Evolutionary conservation across 2,888 invertebrate genomes (phyloP).

Genomic region (Stenodera caucasica): DNA sequence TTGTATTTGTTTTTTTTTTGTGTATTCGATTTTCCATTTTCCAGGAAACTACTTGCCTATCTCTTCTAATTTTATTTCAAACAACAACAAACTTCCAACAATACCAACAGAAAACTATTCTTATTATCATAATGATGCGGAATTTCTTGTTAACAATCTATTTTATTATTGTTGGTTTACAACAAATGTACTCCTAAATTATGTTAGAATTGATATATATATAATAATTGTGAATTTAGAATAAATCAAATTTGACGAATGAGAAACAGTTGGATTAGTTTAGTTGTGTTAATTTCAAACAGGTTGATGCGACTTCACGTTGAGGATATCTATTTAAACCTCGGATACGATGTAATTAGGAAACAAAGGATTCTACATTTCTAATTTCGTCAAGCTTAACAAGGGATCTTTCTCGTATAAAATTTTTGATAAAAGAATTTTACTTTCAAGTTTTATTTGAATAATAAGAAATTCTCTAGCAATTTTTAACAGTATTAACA

Average conservation of each 20-base stretch:
- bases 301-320: slow-evolving; percentile 16
- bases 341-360: slow-evolving; percentile 23
- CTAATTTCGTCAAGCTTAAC: slow-evolving; percentile 24
- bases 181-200: too few species aligned
- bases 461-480: background rate
- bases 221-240: background rate
- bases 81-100: background rate
- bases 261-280: background rate
- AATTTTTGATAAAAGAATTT: background rate
- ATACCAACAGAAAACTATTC: background rate
- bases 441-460: background rate
- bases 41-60: background rate
- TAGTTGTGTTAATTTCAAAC: slow-evolving; percentile 13
- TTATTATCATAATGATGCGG: background rate
- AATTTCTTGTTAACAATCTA: background rate
- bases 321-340: slow-evolving; percentile 24
- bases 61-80: background rate
- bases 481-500: background rate
- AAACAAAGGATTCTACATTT: slow-evolving; percentile 23
- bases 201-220: too few species aligned
- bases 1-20: background rate
- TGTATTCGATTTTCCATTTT: background rate
- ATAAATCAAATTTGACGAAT: background rate
- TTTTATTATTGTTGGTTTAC: background rate
- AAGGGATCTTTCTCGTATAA: background rate